Evolutionary conservation across 30 jellyfish, hydroid and myxozoan genomes (phyloP), one percentile per base, ranked within the genome.

Genomic region (Morbakka virulenta): DNA sequence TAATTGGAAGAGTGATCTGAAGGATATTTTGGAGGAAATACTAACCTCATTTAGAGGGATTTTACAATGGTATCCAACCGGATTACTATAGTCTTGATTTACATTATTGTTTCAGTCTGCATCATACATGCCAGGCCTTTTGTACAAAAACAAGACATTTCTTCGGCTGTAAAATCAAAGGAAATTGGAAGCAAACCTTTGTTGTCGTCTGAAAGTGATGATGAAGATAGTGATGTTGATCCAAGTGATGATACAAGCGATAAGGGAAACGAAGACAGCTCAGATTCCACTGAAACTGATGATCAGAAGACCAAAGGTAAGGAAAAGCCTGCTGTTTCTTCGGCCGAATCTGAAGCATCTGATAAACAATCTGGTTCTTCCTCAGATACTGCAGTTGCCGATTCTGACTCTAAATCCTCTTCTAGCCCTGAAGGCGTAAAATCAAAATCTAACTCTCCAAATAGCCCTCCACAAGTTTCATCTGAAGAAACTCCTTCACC

Each of bases 231-330:
- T 29, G 80, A 61, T 52, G 85, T 47, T 35, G 87, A 78, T 53
- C 64, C 30, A 29, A 91, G 74, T 25, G 89, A 81, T 32, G 72
- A 81, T 80, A 89, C 88, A 11, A 89, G 80, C 26, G 94, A 82
- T 21, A 70, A 53, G 53, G 74, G 41, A 21, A 48, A 32, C 30
- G 25, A 27, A 36, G 79, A 64, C 3, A 35, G 64, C 29, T 82
- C 52, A 2, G 67, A 61, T 9, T 30, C 74, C 33, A 17, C 85
- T 2, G 86, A 70, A 2, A 70, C 32, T 32, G 50, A 68, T 3
- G 69, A 62, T 14, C 86, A 83, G 31, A 72, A 34, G 71, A 63
- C 62, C 20, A 32, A 25, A 23, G 93, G 35, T 28, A 53, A 67
- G 31, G 79, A 35, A 47, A 84, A 78, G 23, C 28, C 62, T 6